These are phyloP conservation scores for Cyphomyrmex costatus DNA, from an alignment of 1,140 invertebrate species.

Conservation along the genomic window DNA sequence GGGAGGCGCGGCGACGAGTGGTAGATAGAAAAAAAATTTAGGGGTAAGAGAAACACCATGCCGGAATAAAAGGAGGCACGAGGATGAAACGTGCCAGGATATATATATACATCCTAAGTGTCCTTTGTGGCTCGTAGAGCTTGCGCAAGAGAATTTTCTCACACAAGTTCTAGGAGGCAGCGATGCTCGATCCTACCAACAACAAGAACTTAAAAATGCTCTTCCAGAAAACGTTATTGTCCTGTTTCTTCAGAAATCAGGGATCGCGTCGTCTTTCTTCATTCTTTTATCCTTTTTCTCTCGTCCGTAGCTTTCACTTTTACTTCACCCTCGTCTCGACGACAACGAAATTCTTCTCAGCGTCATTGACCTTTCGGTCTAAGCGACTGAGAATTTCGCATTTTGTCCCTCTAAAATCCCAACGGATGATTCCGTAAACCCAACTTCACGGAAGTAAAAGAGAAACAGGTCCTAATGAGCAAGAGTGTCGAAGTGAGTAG, in stretches of 20 bases:
- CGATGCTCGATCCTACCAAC: constrained; percentile 24
- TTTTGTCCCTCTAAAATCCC: neutral
- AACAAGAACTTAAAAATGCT: constrained; percentile 38
- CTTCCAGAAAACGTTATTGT: constrained; percentile 29
- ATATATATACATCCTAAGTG: constrained; percentile 30
- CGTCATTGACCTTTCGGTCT: neutral
- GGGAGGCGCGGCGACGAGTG: constrained; percentile 11
- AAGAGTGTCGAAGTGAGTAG: constrained; percentile 2
- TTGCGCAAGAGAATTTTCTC: constrained; percentile 47
- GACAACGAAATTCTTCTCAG: neutral
- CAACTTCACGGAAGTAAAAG: neutral
- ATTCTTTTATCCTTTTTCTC: constrained; percentile 63
- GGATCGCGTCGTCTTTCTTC: constrained; percentile 15
- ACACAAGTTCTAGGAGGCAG: neutral
- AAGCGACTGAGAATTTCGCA: neutral
- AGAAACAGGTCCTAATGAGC: neutral
- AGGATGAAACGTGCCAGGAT: constrained; percentile 37
- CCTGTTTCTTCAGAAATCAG: constrained; percentile 35
- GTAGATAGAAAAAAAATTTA: constrained; percentile 15
- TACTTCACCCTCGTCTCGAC: neutral
- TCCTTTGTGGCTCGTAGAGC: constrained; percentile 25
- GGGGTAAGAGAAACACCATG: neutral
- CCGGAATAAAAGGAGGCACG: constrained; percentile 25
- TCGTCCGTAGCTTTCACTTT: neutral
- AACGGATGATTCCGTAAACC: neutral